Conservation (phyloP, 2,888 invertebrate genomes). For the Anoplius nigerrimus region DNA sequence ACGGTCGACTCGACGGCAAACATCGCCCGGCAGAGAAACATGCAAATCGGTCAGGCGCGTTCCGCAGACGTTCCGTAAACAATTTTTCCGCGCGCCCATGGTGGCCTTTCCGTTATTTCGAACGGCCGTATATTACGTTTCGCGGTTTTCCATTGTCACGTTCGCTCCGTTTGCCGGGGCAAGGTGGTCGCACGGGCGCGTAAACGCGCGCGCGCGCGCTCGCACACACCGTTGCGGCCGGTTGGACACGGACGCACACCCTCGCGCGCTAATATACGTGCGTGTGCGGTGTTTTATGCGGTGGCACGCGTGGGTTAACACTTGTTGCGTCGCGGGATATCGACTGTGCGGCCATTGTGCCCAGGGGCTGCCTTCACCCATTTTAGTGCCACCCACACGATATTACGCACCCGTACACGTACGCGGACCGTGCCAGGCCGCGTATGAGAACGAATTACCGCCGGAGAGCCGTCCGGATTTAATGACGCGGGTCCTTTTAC, state of each 20-base stretch:
- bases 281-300: conserved; percentile 50
- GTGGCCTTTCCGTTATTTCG: conserved; percentile 16
- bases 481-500: no score
- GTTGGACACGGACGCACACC: conserved; percentile 30
- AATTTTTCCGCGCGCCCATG: no score
- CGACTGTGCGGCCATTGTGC: conserved; percentile 56
- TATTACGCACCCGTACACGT: conserved; percentile 43
- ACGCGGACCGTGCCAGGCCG: neutral
- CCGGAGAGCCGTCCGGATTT: neutral
- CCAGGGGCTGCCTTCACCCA: conserved; percentile 68
- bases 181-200: conserved; percentile 6
- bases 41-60: neutral
- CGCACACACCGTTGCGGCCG: no score
- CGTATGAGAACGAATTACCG: conserved; percentile 32
- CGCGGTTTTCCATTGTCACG: conserved; percentile 49
- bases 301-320: conserved; percentile 64
- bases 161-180: conserved; percentile 44
- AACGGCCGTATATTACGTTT: conserved; percentile 13
- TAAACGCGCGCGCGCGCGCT: conserved; percentile 35
- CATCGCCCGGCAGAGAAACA: conserved; percentile 23
- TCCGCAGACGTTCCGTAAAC: no score
- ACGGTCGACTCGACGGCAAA: conserved; percentile 10
- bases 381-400: conserved; percentile 68
- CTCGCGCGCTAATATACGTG: neutral
- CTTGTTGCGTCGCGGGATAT: conserved; percentile 64